phyloP scores from a whole-genome alignment of 1,140 invertebrate species.

The Chrysoperla carnea region DNA sequence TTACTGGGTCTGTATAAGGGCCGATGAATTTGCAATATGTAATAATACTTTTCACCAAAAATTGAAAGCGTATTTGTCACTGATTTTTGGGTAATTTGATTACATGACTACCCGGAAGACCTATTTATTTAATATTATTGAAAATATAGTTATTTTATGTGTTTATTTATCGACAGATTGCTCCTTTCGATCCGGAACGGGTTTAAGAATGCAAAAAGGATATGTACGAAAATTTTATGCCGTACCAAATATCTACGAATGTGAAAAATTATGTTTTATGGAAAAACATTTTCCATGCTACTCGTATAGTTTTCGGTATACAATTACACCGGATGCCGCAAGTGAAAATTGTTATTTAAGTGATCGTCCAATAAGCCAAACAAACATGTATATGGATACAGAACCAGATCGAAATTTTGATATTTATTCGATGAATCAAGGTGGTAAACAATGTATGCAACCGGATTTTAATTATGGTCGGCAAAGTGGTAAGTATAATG shows the following conservation, averaged over 20 bases:
- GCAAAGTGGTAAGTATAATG: slow-evolving; percentile 1
- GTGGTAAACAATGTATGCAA: neutral
- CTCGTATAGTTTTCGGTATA: slow-evolving; percentile 55
- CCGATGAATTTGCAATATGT: too few species aligned
- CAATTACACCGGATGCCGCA: slow-evolving; percentile 19
- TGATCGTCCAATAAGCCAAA: slow-evolving; percentile 37
- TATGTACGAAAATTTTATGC: slow-evolving; percentile 41
- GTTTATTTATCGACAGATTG: slow-evolving; percentile 34
- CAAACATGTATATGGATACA: slow-evolving; percentile 54
- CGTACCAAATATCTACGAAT: slow-evolving; percentile 48
- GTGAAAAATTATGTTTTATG: slow-evolving; percentile 50
- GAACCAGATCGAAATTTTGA: slow-evolving; percentile 60
- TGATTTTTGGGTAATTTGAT: too few species aligned
- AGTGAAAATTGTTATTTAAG: slow-evolving; percentile 60
- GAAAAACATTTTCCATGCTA: slow-evolving; percentile 50
- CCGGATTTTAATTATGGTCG: slow-evolving; percentile 3
- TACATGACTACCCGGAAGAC: too few species aligned
- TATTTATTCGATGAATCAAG: slow-evolving; percentile 49
- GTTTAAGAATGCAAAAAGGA: slow-evolving; percentile 46
- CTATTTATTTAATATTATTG: too few species aligned
- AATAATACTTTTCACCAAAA: too few species aligned
- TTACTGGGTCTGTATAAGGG: too few species aligned
- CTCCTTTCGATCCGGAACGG: slow-evolving; percentile 48
- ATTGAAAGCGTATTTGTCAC: too few species aligned
- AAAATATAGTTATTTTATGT: too few species aligned